Base-by-base conservation (phyloP, 2,797 vertebrate genomes). In the Podargus strigoides region DNA sequence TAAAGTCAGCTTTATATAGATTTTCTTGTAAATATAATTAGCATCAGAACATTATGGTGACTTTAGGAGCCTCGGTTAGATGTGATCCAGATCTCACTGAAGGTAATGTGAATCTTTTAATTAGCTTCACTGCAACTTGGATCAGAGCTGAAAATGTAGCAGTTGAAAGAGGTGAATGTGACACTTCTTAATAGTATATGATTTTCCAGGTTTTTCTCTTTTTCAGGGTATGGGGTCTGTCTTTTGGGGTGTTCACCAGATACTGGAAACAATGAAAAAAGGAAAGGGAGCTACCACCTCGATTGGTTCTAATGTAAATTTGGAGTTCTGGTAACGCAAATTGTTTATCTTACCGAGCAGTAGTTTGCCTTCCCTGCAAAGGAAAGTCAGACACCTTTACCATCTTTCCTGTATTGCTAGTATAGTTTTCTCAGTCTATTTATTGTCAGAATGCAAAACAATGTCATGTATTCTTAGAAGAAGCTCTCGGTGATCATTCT, bases 1-100 rank as follows among this genome's bases (percentile, higher is more conserved):
- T 78, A 28, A 64, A 80, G 70, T 80, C 14, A 28, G n/a, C 2
- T 3, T 56, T 72, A 20, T 32, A 44, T 79, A 42, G 60, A 81
- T 78, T 79, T 83, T 67, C 72, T 73, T 89, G 34, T 80, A 90
- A 94, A 79, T 83, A 52, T 72, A 87, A 85, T 93, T 91, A 93
- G 64, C 70, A 75, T 63, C 32, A 44, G 82, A 92, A 92, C 72
- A 66, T 87, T 60, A 70, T 64, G 73, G 55, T 81, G 77, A 87
- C 83, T 91, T 77, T 22, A 88, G 67, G 53, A 89, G 87, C 42
- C 44, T 75, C 60, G 17, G 37, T 89, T 75, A 90, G 68, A 68
- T 50, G 44, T 82, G 60, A 77, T 88, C 27, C 88, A 88, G 77
- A 63, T 89, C 66, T 81, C 11, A 14, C 36, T 89, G 85, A 63